phyloP scores from a whole-genome alignment of 1,140 invertebrate genomes.

The Zaprionus gabonicus region DNA sequence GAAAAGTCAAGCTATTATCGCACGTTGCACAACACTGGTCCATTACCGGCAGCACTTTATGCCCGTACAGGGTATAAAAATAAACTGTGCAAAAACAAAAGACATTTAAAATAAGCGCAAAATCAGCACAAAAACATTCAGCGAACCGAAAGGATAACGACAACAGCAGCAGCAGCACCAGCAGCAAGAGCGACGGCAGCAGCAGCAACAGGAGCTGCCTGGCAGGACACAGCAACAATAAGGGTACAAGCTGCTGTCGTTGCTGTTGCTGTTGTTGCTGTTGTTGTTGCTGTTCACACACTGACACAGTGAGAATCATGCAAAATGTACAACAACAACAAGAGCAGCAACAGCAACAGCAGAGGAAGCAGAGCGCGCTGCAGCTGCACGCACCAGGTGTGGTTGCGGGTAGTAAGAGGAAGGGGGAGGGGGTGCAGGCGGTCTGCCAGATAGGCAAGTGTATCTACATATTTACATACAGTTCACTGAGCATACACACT shows the following conservation, averaged over 20 bases:
- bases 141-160: conserved; percentile 72
- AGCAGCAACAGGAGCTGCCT: conserved; percentile 9
- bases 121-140: conserved; percentile 78
- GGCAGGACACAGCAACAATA: conserved; percentile 60
- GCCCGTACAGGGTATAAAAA: conserved; percentile 11
- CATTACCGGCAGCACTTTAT: conserved; percentile 4
- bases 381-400: conserved; percentile 35
- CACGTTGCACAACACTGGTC: background rate
- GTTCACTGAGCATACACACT: conserved; percentile 65
- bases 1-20: background rate
- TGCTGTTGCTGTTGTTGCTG: background rate
- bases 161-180: conserved; percentile 17
- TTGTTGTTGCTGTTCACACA: conserved; percentile 51
- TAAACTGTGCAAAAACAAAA: conserved; percentile 55
- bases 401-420: conserved; percentile 19
- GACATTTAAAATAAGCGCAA: conserved; percentile 77
- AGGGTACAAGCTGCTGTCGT: conserved; percentile 45
- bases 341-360: background rate
- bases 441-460: conserved; percentile 46
- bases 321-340: conserved; percentile 17
- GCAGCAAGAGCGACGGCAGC: background rate
- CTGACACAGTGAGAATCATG: conserved; percentile 73
- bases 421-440: background rate
- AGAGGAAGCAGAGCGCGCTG: conserved; percentile 14
- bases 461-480: conserved; percentile 79